Evolutionary conservation across 2,888 invertebrate genomes (phyloP).

Genomic region (Diloba caeruleocephala): DNA sequence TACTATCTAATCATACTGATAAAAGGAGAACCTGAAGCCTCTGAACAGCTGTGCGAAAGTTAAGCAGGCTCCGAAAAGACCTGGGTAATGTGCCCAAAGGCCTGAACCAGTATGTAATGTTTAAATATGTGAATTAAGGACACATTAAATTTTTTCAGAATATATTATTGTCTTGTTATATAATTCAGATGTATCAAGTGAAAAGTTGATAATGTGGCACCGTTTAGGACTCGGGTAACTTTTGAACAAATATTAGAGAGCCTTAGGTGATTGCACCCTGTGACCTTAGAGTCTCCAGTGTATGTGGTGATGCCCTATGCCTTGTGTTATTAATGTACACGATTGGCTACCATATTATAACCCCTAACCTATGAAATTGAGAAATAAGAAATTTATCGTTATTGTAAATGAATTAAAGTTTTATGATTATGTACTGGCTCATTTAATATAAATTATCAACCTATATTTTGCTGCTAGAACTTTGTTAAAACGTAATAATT

Average conservation of each 20-base stretch:
- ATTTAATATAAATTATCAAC: conserved; percentile 82
- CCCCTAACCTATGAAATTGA: conserved; percentile 77
- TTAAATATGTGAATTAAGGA: conserved; percentile 81
- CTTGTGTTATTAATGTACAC: conserved; percentile 56
- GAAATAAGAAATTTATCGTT: conserved; percentile 80
- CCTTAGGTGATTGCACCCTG: conserved; percentile 82
- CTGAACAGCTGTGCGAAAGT: conserved; percentile 75
- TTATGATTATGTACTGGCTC: conserved; percentile 86
- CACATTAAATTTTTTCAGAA: conserved; percentile 88
- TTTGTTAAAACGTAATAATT: conserved; percentile 86
- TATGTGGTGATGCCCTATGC: conserved; percentile 55
- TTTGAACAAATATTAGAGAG: conserved; percentile 83
- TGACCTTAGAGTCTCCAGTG: conserved; percentile 71
- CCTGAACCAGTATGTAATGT: conserved; percentile 87
- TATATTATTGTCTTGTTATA: conserved; percentile 90
- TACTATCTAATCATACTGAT: conserved; percentile 69
- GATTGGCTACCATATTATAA: conserved; percentile 63
- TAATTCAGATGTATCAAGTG: conserved; percentile 86
- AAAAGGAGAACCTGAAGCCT: conserved; percentile 70
- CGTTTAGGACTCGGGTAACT: conserved; percentile 77
- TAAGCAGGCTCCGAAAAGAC: conserved; percentile 72
- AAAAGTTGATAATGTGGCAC: conserved; percentile 78
- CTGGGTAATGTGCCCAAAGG: conserved; percentile 77
- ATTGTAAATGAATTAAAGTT: conserved; percentile 86
- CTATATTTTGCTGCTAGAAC: conserved; percentile 85